phyloP scores from a whole-genome alignment of 1,140 invertebrate species.

The Meloidogyne hapla region DNA sequence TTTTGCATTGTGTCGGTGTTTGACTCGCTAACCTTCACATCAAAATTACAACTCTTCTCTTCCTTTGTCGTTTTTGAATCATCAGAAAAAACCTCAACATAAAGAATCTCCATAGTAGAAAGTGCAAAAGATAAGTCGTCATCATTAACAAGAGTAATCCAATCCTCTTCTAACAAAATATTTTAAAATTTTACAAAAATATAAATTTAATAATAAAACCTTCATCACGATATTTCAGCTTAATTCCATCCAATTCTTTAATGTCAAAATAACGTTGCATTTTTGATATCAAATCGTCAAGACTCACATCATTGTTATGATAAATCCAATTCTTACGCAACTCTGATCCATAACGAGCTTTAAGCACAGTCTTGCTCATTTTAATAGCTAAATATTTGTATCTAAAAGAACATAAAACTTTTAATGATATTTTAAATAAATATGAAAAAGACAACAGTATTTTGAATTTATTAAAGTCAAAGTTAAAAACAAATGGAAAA shows the following conservation, averaged over 20 bases:
- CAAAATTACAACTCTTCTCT: neutral
- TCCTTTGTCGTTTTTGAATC: neutral
- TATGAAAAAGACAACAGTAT: too few species aligned
- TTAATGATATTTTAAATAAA: too few species aligned
- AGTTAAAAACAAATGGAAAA: too few species aligned
- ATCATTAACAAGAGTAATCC: constrained; percentile 51
- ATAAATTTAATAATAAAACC: constrained; percentile 34
- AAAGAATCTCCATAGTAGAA: constrained; percentile 32
- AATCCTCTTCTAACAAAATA: constrained; percentile 48
- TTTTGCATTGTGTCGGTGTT: neutral
- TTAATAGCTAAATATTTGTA: neutral
- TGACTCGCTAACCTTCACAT: neutral
- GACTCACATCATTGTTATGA: constrained; percentile 49
- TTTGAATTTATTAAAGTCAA: too few species aligned
- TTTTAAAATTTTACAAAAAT: neutral
- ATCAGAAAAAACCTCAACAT: constrained; percentile 34
- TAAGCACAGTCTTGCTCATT: constrained; percentile 36
- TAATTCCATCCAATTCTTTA: constrained; percentile 29
- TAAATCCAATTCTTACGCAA: constrained; percentile 48
- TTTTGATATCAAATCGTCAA: constrained; percentile 51
- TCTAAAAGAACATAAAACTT: too few species aligned
- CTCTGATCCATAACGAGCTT: constrained; percentile 46
- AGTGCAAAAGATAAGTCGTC: constrained; percentile 49
- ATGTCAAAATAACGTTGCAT: constrained; percentile 51
- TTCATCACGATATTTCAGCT: constrained; percentile 51